phyloP scores from a whole-genome alignment of 1,140 invertebrate species.

The Cotesia vestalis region DNA sequence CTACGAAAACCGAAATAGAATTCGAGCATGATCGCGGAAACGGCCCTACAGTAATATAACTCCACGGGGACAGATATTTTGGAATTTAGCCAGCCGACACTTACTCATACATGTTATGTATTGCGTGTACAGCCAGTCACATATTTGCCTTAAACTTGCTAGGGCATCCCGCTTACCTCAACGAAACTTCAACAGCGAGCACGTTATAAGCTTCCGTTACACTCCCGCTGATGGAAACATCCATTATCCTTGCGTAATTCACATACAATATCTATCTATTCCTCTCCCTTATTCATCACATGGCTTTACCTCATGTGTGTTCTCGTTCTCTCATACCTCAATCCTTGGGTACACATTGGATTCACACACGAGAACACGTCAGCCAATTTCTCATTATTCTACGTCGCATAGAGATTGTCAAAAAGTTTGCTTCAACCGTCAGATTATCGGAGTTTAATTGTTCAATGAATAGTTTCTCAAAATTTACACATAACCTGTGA shows the following conservation, averaged over 20 bases:
- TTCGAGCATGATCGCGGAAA: not conserved
- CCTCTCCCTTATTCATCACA: too few species aligned
- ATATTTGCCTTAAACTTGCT: constrained; percentile 27
- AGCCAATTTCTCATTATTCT: constrained; percentile 25
- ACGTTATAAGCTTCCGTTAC: constrained; percentile 1
- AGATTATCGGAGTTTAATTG: too few species aligned
- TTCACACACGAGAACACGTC: not conserved
- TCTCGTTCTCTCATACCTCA: too few species aligned
- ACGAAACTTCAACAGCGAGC: too few species aligned
- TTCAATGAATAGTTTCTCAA: too few species aligned
- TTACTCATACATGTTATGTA: not conserved
- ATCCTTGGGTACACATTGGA: too few species aligned
- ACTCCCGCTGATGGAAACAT: constrained; percentile 26
- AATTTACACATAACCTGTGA: too few species aligned
- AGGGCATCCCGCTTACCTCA: too few species aligned
- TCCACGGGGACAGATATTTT: constrained; percentile 16
- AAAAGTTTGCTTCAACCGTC: constrained; percentile 16
- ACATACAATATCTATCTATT: not conserved
- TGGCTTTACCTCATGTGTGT: too few species aligned
- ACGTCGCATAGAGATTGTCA: constrained; percentile 6
- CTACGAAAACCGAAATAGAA: too few species aligned
- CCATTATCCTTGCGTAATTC: constrained; percentile 35
- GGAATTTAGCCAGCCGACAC: constrained; percentile 34
- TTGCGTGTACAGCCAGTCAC: not conserved
- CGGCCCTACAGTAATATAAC: not conserved